A percentile compares a stretch with the other conserved stretches of the same genome.
phyloP scores from a whole-genome alignment of 2,888 invertebrate species.

The Mimachlamys varia region DNA sequence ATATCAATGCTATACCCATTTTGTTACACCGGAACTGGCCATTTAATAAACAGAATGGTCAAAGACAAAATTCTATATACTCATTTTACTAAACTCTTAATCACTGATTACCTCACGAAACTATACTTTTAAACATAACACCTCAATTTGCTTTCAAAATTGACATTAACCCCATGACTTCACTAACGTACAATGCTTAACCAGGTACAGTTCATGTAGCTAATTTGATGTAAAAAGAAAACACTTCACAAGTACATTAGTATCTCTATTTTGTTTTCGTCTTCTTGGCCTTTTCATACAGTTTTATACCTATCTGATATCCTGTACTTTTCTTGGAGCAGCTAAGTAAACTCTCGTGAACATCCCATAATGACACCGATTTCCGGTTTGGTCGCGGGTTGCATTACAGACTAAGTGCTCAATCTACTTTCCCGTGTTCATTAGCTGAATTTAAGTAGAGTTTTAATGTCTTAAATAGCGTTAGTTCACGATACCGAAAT shows the following conservation, averaged over 20 bases:
- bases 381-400: neutral
- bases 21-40: too few relatives aligned
- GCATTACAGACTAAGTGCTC: neutral
- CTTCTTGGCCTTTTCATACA: neutral
- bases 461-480: neutral
- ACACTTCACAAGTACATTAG: neutral
- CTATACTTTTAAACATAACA: neutral
- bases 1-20: too few relatives aligned
- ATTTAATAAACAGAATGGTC: too few relatives aligned
- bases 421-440: neutral
- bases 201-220: neutral
- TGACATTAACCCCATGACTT: neutral
- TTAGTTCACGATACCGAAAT: neutral
- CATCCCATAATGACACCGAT: neutral
- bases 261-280: neutral
- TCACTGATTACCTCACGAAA: too few relatives aligned
- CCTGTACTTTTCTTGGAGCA: neutral
- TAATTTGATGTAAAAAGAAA: neutral
- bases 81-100: too few relatives aligned
- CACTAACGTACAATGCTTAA: neutral
- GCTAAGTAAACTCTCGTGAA: conserved; percentile 9
- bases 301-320: neutral
- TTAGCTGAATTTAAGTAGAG: neutral
- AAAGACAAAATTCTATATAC: too few relatives aligned
- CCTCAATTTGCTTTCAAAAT: neutral